Percentiles rank a stretch among this genome's conserved stretches.
phyloP scores from a whole-genome alignment of 2,113 vertebrate species.

The Sylvietta virens region DNA sequence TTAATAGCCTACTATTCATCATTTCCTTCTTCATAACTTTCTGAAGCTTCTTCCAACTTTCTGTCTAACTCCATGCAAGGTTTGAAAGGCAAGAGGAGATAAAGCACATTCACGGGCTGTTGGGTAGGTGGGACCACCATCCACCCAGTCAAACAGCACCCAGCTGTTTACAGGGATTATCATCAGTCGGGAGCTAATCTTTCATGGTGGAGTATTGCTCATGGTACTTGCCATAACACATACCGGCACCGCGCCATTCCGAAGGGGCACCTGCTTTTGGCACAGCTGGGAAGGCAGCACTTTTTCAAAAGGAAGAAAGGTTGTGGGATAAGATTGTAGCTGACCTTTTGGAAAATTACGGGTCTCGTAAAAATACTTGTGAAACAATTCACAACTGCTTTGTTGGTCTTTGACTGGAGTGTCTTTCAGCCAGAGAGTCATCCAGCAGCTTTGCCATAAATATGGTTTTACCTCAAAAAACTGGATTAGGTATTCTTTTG shows the following conservation, averaged over 20 bases:
- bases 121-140: slow-evolving; percentile 56
- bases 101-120: slow-evolving; percentile 33
- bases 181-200: slow-evolving; percentile 43
- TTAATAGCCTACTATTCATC: slow-evolving; percentile 43
- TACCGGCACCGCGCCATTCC: neutral
- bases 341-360: neutral
- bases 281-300: neutral
- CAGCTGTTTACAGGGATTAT: slow-evolving; percentile 43
- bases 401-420: neutral
- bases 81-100: slow-evolving; percentile 50
- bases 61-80: neutral
- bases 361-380: neutral
- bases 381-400: neutral
- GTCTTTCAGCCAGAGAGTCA: neutral
- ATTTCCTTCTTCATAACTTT: slow-evolving; percentile 35
- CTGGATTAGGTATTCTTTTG: rapidly evolving
- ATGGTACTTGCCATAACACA: neutral
- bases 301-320: neutral
- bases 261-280: neutral
- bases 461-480: neutral
- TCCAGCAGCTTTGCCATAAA: rapidly evolving
- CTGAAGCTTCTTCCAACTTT: neutral
- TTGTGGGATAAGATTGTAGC: neutral
- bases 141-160: slow-evolving; percentile 21
- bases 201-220: neutral